These are phyloP conservation scores for Unio pictorum DNA, from an alignment of 2,888 invertebrate genomes.

Conservation along the genomic window DNA sequence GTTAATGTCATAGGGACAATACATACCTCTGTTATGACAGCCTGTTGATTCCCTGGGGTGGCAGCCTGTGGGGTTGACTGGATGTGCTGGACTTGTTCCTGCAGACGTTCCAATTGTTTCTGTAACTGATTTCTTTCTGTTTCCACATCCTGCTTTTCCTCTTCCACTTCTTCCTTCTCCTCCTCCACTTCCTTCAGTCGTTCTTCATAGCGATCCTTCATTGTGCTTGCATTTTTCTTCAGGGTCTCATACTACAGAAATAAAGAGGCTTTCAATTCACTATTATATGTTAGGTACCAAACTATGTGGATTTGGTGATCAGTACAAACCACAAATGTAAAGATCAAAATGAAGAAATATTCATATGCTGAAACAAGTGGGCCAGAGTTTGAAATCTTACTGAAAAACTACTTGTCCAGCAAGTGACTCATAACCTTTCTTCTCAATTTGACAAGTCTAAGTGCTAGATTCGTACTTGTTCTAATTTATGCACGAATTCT, in stretches of 20 bases:
- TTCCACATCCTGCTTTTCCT: slow-evolving; percentile 25
- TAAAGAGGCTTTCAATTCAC: background rate
- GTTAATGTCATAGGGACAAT: background rate
- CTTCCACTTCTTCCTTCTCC: slow-evolving; percentile 44
- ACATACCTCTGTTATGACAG: slow-evolving; percentile 50
- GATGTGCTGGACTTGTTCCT: slow-evolving; percentile 7
- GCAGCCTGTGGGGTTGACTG: background rate
- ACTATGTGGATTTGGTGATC: background rate
- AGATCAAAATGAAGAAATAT: background rate
- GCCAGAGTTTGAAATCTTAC: too few species aligned
- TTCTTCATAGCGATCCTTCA: slow-evolving; percentile 68
- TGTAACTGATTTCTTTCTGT: slow-evolving; percentile 15
- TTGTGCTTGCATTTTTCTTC: slow-evolving; percentile 56
- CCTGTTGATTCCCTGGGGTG: slow-evolving; percentile 10
- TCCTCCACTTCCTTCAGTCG: slow-evolving; percentile 58
- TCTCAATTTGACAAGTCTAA: too few species aligned
- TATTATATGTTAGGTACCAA: background rate
- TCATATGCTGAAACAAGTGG: background rate
- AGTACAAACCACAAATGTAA: background rate
- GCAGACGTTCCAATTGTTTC: slow-evolving; percentile 23
- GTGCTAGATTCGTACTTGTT: too few species aligned
- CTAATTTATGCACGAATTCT: too few species aligned
- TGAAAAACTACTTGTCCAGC: too few species aligned
- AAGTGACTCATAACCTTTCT: too few species aligned
- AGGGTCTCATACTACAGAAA: slow-evolving; percentile 62